Evolutionary conservation across 2,797 vertebrate genomes (phyloP), one percentile per base, ranked within the genome.

Genomic region (Megalops cyprinoides): DNA sequence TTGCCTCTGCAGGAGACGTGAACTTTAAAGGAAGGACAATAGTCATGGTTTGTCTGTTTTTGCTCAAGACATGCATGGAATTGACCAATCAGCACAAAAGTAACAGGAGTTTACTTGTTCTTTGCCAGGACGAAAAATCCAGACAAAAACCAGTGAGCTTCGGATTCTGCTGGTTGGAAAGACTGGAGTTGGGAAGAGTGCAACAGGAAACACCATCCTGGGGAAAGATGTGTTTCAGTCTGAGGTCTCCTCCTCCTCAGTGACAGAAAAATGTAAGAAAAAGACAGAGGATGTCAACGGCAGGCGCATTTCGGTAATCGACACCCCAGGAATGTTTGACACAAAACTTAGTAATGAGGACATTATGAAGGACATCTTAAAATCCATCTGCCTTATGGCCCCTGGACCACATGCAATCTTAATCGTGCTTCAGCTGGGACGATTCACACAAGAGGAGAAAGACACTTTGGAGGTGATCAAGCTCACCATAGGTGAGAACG

Each of bases 151-250:
- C 3, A 42, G 81, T 44, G 85, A 88, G 53, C 79, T 85, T 58
- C 87, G 91, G 81, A 82, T 95, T 28, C 88, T 92, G 79, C 83
- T 94, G 25, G 69, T 95, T 42, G 93, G 93, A 9, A 93, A 90
- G 79, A 92, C 91, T 0, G 92, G 93, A 77, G 90, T 85, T 0
- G 93, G 93, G 3, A n/a, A n/a, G n/a, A n/a, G n/a, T n/a, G n/a
- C n/a, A n/a, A n/a, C n/a, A n/a, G n/a, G n/a, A n/a, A n/a, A 94
- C 85, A 87, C 84, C 82, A 91, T 94, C 84, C 78, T 94, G 14
- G 88, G 90, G 1, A 39, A 82, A 7, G 83, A 85, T 9, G 81
- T 51, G 14, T 92, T 93, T 65, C 1, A 14, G 6, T 85, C 89
- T 1, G 73, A n/a, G 18, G 14, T 85, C 6, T 25, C 83, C 0